Evolutionary conservation across 2,888 invertebrate genomes (phyloP), one percentile per base, ranked within the genome.

Genomic region (Drosophila quasianomalipes): DNA sequence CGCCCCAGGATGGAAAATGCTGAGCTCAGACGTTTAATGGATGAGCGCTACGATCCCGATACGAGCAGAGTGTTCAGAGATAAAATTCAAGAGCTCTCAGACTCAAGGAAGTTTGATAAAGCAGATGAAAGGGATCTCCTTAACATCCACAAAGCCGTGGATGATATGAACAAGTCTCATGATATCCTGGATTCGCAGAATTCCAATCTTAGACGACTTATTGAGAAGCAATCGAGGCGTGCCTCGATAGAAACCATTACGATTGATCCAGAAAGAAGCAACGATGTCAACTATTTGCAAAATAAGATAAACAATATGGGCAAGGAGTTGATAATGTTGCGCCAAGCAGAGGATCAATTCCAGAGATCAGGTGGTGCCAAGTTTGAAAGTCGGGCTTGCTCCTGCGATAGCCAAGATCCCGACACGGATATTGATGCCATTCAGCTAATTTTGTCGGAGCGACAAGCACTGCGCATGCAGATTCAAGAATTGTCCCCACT

Each of bases 131-230:
- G 80, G 39, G 91, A 91, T 14, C 70, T 93, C 4, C 57, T 76
- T 4, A 73, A 82, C 5, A 72, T 92, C 19, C 80, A 87, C 49
- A 57, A 68, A 10, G 79, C 91, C 37, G 82, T 89, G 26, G 90
- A 92, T 54, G 87, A 91, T 58, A 83, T 92, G 86, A 81, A 82
- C 70, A 91, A 84, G 54, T 83, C 89, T 0, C 83, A 89, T 53
- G 90, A 92, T 33, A 77, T 91, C n/a, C 59, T 91, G 4, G 83
- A 91, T 57, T 89, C 91, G 12, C 91, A 92, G 70, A 92, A 92
- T 79, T 80, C 69, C 0, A 85, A 87, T 41, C 73, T 92, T 0
- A 87, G 87, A 63, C 76, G 85, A 12, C 69, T 92, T 14, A 76
- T 92, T 37, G 93, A 92, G 19, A 93, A 93, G 52, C 79, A 91